Percentiles rank a stretch among this genome's conserved stretches.
These are phyloP conservation scores for Drosophila leonis DNA, from an alignment of 2,888 invertebrate genomes.

Conservation along the genomic window DNA sequence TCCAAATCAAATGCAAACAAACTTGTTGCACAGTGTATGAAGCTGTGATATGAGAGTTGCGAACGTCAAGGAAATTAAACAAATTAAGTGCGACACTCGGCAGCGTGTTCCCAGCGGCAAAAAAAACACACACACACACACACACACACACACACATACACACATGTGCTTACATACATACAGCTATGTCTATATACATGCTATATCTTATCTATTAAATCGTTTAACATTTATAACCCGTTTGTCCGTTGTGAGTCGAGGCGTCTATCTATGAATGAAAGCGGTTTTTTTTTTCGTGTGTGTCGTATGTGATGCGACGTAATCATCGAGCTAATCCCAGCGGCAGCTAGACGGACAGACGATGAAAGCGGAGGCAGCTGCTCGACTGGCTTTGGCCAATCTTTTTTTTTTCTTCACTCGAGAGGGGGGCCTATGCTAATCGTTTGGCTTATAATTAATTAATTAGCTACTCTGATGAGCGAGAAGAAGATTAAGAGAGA, in stretches of 20 bases:
- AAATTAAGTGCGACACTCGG: slow-evolving; percentile 77
- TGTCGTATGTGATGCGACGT: slow-evolving; percentile 42
- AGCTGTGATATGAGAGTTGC: slow-evolving; percentile 34
- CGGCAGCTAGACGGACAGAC: slow-evolving; percentile 30
- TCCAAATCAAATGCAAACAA: slow-evolving; percentile 7
- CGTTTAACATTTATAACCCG: slow-evolving; percentile 77
- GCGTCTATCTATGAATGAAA: slow-evolving; percentile 73
- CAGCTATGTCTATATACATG: slow-evolving; percentile 1
- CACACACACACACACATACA: slow-evolving; percentile 3
- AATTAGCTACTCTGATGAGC: slow-evolving; percentile 59
- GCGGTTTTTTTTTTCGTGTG: slow-evolving; percentile 43
- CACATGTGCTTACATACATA: slow-evolving; percentile 3
- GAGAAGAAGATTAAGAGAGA: not conserved
- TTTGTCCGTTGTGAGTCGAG: slow-evolving; percentile 49
- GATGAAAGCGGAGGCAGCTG: slow-evolving; percentile 60
- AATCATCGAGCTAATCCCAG: slow-evolving; percentile 57
- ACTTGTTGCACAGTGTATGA: slow-evolving; percentile 46
- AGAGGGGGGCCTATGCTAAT: slow-evolving; percentile 63
- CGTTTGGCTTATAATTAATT: slow-evolving; percentile 75
- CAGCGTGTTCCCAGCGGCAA: slow-evolving; percentile 63
- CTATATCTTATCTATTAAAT: slow-evolving; percentile 74
- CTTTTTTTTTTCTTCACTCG: slow-evolving; percentile 8
- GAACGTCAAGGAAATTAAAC: slow-evolving; percentile 57
- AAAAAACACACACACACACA: slow-evolving; percentile 3
- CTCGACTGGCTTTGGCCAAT: slow-evolving; percentile 46